A percentile compares a stretch with the other conserved stretches of the same genome.
These are phyloP conservation scores for Brachionus angularis DNA, from an alignment of 1,140 invertebrate species.

Conservation along the genomic window DNA sequence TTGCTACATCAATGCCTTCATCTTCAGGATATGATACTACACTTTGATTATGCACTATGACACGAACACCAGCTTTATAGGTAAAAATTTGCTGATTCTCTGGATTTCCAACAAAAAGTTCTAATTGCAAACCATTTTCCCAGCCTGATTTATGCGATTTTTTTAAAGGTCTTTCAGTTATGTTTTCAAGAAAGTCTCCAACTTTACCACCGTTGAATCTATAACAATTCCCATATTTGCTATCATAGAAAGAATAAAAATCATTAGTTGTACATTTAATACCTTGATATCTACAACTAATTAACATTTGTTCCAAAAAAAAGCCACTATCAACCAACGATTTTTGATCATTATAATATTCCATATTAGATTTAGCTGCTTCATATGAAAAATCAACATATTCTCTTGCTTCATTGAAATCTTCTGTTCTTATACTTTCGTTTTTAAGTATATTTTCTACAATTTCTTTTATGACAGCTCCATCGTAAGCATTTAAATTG, in stretches of 20 bases:
- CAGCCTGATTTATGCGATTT: not conserved
- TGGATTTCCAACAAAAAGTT: not conserved
- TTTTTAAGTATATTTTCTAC: too few species aligned
- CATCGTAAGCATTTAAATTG: slow-evolving; percentile 10
- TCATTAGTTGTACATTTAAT: slow-evolving; percentile 35
- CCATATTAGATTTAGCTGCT: too few species aligned
- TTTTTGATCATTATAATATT: too few species aligned
- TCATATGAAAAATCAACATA: too few species aligned
- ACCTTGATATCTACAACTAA: slow-evolving; percentile 44
- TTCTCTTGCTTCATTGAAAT: too few species aligned
- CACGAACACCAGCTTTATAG: not conserved
- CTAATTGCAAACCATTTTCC: not conserved
- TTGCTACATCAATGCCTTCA: not conserved
- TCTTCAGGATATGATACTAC: not conserved
- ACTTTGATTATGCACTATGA: slow-evolving; percentile 21
- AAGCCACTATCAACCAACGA: too few species aligned
- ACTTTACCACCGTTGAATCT: slow-evolving; percentile 40
- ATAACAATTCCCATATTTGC: slow-evolving; percentile 43
- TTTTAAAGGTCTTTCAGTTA: too few species aligned
- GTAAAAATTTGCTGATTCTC: not conserved
- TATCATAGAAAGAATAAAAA: slow-evolving; percentile 9
- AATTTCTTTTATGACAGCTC: too few species aligned
- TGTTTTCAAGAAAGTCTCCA: not conserved
- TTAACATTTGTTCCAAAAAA: not conserved
- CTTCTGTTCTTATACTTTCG: too few species aligned